Conservation (phyloP, 2,113 vertebrate species). For the Brienomyrus longianalis region DNA sequence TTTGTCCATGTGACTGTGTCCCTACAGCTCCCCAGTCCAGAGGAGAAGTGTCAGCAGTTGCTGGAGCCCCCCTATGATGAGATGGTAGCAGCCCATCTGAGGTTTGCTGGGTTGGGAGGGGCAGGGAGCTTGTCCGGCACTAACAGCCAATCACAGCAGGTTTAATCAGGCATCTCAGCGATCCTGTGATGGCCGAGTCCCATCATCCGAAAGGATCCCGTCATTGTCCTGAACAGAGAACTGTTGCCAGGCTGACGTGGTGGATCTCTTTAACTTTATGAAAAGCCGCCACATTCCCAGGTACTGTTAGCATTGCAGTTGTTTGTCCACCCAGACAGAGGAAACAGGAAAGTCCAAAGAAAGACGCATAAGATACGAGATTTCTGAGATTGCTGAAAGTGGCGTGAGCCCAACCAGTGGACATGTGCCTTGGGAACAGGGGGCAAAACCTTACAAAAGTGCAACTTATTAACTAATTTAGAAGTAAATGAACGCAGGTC, state of each 20-base stretch:
- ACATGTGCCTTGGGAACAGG: neutral
- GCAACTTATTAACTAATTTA: neutral
- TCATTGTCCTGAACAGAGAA: neutral
- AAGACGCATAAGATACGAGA: neutral
- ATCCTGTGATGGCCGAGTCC: neutral
- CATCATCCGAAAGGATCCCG: neutral
- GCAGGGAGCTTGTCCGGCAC: neutral
- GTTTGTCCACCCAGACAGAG: neutral
- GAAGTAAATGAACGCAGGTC: neutral
- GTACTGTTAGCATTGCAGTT: neutral
- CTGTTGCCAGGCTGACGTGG: neutral
- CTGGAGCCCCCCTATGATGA: slow-evolving; percentile 91
- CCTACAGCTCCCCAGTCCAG: slow-evolving; percentile 79
- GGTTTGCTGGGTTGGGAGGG: slow-evolving; percentile 54
- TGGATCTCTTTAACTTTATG: neutral
- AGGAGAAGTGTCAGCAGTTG: slow-evolving; percentile 94
- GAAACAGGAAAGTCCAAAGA: neutral
- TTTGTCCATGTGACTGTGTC: neutral
- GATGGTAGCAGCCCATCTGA: slow-evolving; percentile 93
- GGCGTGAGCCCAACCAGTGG: neutral
- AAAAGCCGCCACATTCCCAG: neutral
- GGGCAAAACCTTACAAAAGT: neutral
- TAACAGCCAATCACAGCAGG: neutral
- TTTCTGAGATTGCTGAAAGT: neutral
- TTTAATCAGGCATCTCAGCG: neutral